phyloP scores from a whole-genome alignment of 2,113 vertebrate genomes.

The Lethenteron reissneri region DNA sequence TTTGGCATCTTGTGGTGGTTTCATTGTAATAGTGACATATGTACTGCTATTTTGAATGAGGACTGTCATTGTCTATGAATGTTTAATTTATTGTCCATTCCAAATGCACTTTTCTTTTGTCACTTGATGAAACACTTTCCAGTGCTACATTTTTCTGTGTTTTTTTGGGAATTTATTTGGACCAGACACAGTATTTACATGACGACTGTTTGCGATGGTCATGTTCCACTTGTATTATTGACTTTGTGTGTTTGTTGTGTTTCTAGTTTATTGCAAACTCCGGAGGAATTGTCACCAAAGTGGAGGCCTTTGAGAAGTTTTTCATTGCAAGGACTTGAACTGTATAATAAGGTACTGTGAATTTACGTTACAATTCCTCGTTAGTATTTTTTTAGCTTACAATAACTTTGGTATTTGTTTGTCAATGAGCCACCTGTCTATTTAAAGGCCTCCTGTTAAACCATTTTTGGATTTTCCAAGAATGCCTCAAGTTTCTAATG shows the following conservation, averaged over 20 bases:
- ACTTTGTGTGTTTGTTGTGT: conserved; percentile 12
- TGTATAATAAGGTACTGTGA: conserved; percentile 67
- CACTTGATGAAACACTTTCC: neutral
- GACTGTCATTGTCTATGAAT: neutral
- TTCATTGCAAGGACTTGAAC: conserved; percentile 48
- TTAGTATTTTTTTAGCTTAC: conserved; percentile 3
- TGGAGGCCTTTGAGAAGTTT: conserved; percentile 69
- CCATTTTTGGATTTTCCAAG: conserved; percentile 7
- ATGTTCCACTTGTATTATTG: neutral
- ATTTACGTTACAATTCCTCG: neutral
- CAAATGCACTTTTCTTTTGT: neutral
- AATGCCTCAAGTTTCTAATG: neutral
- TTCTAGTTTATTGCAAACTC: conserved; percentile 45
- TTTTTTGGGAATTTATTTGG: neutral
- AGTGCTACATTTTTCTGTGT: neutral
- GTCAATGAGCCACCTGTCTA: neutral
- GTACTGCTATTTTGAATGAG: too few species aligned
- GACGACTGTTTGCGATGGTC: neutral
- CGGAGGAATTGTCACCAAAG: conserved; percentile 52
- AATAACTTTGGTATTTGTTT: neutral
- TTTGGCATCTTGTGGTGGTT: too few species aligned
- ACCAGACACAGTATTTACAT: neutral
- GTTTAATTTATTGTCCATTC: neutral
- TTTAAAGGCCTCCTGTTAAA: neutral
- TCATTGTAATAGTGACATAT: too few species aligned